Evolutionary conservation across 1,140 invertebrate species (phyloP), one percentile per base, ranked within the genome.

Genomic region (Procambarus virginalis): DNA sequence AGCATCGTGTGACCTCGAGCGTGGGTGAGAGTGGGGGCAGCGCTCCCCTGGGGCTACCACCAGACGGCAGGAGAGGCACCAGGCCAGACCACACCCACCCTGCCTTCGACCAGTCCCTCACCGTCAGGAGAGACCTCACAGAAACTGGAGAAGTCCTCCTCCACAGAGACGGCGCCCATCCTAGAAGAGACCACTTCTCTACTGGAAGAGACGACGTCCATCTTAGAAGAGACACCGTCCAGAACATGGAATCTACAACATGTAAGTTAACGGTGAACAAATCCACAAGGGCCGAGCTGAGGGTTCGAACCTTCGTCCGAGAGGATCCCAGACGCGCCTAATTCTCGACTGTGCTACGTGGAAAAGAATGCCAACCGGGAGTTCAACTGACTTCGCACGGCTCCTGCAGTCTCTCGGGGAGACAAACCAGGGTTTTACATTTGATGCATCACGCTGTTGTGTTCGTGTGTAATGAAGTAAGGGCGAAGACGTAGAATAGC

Each of bases 191-290:
- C 60, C 12, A 64, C 17, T 4, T 17, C 60, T 17, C 12, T 17
- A 64, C 60, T 64, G 17, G 60, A 20, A 64, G 20, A 64, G 60
- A 64, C 60, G 12, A 17, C 12, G 17, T 17, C 17, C 12, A 64
- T 17, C 4, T 17, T 17, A 17, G 60, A 17, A 64, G 60, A 64
- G 60, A 64, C 17, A 10, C 1, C 60, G 8, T 14, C 22, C 34
- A 82, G 12, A 49, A n/a, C 46, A 60, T 80, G 34, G 85, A 81
- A 48, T 87, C 85, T 46, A 87, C 78, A 14, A 87, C 85, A 2
- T 87, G 85, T 87, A 48, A 87, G 85, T 51, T 4, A 14, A 17
- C 48, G 8, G 2, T 34, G 34, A 34, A 34, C 34, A 34, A 34
- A 34, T 34, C 34, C 34, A 34, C 34, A 34, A 34, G 34, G 34